phyloP scores from a whole-genome alignment of 2,888 invertebrate genomes.

The Pheosia tremula region DNA sequence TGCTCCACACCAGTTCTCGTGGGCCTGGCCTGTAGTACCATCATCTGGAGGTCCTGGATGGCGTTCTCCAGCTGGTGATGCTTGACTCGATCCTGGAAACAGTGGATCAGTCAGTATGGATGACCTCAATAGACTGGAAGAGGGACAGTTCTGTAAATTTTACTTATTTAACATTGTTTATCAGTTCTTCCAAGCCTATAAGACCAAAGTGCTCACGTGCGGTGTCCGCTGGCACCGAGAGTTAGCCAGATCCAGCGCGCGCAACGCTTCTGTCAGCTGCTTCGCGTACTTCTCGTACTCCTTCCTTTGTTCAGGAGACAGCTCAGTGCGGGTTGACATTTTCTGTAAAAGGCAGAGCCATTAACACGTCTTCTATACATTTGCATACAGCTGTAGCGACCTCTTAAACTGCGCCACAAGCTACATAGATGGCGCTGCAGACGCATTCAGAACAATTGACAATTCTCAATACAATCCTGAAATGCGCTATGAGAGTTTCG shows the following conservation, averaged over 20 bases:
- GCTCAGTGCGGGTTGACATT: slow-evolving; percentile 18
- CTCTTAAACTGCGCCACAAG: too few relatives aligned
- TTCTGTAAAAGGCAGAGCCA: slow-evolving; percentile 27
- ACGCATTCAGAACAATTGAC: too few relatives aligned
- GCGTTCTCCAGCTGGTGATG: slow-evolving; percentile 59
- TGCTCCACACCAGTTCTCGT: slow-evolving; percentile 38
- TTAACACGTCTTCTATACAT: too few relatives aligned
- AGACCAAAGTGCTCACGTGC: slow-evolving; percentile 46
- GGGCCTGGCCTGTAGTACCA: slow-evolving; percentile 55
- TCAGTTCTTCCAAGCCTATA: too few relatives aligned
- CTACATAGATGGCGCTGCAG: too few relatives aligned
- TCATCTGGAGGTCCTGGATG: slow-evolving; percentile 60
- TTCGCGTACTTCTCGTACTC: slow-evolving; percentile 48
- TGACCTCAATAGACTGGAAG: too few relatives aligned
- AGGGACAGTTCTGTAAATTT: background rate
- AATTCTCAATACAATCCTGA: too few relatives aligned
- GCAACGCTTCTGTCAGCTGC: slow-evolving; percentile 49
- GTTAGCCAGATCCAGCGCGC: slow-evolving; percentile 56
- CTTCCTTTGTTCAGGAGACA: slow-evolving; percentile 24
- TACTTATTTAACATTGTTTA: background rate
- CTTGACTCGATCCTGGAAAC: slow-evolving; percentile 53
- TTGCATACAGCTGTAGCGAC: too few relatives aligned
- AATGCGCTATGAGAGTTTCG: too few relatives aligned
- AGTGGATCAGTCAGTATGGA: background rate
- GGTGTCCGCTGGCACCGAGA: slow-evolving; percentile 51